Evolutionary conservation across 2,113 vertebrate species (phyloP).

Genomic region (Melanerpes formicivorus): DNA sequence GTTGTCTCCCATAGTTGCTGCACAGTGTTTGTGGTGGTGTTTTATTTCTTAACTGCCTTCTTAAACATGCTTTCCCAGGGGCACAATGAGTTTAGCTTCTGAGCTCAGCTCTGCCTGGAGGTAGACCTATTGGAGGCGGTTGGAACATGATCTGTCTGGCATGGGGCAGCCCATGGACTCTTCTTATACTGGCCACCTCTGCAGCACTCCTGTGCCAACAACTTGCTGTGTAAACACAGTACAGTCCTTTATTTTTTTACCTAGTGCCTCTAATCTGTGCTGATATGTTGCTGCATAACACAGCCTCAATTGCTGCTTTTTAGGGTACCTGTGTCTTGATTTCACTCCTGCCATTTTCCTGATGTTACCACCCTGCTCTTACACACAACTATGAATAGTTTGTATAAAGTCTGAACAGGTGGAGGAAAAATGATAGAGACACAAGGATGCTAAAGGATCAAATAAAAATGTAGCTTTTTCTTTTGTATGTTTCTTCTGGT

Average conservation of each 20-base stretch:
- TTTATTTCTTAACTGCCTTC: background rate
- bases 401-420: background rate
- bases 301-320: background rate
- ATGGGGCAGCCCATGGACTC: background rate
- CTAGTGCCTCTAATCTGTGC: background rate
- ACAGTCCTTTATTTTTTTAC: background rate
- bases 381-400: background rate
- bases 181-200: background rate
- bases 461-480: background rate
- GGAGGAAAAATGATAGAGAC: background rate
- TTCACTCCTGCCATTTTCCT: background rate
- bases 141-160: background rate
- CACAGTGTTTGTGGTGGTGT: too few species aligned
- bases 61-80: background rate
- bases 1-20: background rate
- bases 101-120: background rate
- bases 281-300: background rate
- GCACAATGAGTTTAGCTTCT: background rate
- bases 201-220: background rate
- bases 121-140: background rate
- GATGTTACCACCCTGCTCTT: background rate
- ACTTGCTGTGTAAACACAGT: background rate
- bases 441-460: background rate
- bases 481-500: background rate
- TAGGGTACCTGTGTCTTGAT: background rate